Evolutionary conservation across 2,888 invertebrate genomes (phyloP).

Genomic region (Gastracanthus pulcherrimus): DNA sequence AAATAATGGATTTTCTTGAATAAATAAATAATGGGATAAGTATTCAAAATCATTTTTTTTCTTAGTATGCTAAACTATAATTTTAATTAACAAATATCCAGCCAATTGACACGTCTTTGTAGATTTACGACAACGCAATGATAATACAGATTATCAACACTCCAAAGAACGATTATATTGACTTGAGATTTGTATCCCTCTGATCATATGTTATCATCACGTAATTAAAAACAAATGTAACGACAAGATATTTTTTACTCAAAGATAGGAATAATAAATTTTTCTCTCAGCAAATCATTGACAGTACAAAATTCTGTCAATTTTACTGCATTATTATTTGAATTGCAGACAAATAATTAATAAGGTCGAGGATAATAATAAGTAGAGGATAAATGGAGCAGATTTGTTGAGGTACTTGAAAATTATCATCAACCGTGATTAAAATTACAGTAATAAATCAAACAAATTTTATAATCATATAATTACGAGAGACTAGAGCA

Average conservation of each 20-base stretch:
- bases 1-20: neutral
- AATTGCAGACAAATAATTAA: neutral
- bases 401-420: too few relatives aligned
- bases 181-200: too few relatives aligned
- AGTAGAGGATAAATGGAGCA: too few relatives aligned
- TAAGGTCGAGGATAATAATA: neutral
- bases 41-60: neutral
- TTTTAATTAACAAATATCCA: neutral
- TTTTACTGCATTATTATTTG: neutral
- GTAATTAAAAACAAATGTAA: neutral
- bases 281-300: neutral
- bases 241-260: neutral
- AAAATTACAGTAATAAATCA: too few relatives aligned
- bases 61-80: neutral
- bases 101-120: neutral
- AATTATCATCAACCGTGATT: neutral
- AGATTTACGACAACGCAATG: neutral
- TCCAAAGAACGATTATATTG: neutral
- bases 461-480: too few relatives aligned
- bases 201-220: neutral
- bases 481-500: too few relatives aligned
- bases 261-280: neutral
- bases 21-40: neutral
- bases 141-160: neutral
- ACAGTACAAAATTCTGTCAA: too few relatives aligned